phyloP scores from a whole-genome alignment of 2,797 vertebrate species.

The Fistularia commersonii region DNA sequence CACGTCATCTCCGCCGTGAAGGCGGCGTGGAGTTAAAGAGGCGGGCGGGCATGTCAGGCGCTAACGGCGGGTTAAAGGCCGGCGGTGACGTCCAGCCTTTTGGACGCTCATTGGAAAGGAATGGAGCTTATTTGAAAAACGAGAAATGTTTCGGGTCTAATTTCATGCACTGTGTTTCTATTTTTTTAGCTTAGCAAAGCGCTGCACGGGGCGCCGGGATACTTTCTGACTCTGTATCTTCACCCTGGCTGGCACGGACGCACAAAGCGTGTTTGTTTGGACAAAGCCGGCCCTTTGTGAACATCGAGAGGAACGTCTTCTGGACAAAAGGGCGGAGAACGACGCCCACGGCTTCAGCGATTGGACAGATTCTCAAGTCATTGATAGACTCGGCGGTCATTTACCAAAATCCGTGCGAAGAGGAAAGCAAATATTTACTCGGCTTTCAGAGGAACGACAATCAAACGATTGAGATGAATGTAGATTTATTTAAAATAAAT shows the following conservation, averaged over 20 bases:
- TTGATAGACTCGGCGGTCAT: slow-evolving; percentile 31
- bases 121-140: too few species aligned
- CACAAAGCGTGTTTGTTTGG: slow-evolving; percentile 62
- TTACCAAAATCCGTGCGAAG: slow-evolving; percentile 2
- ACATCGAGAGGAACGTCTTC: slow-evolving; percentile 32
- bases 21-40: slow-evolving; percentile 8
- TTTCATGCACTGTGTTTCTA: not conserved
- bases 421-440: not conserved
- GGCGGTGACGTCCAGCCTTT: too few species aligned
- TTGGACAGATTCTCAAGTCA: slow-evolving; percentile 23
- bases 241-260: slow-evolving; percentile 70
- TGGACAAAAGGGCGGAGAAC: slow-evolving; percentile 41
- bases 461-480: not conserved
- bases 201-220: slow-evolving; percentile 25
- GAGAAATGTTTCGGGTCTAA: too few species aligned
- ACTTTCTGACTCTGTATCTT: slow-evolving; percentile 59
- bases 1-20: slow-evolving; percentile 47
- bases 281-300: slow-evolving; percentile 67
- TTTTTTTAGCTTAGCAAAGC: slow-evolving; percentile 21
- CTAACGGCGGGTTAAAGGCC: not conserved
- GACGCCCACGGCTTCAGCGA: slow-evolving; percentile 43
- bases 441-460: not conserved
- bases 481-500: not conserved
- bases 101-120: too few species aligned
- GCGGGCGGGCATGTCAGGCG: slow-evolving; percentile 1